A percentile compares a stretch with the other conserved stretches of the same genome.
These are phyloP conservation scores for Xiphophorus couchianus DNA, from an alignment of 2,113 vertebrate genomes.

Conservation along the genomic window DNA sequence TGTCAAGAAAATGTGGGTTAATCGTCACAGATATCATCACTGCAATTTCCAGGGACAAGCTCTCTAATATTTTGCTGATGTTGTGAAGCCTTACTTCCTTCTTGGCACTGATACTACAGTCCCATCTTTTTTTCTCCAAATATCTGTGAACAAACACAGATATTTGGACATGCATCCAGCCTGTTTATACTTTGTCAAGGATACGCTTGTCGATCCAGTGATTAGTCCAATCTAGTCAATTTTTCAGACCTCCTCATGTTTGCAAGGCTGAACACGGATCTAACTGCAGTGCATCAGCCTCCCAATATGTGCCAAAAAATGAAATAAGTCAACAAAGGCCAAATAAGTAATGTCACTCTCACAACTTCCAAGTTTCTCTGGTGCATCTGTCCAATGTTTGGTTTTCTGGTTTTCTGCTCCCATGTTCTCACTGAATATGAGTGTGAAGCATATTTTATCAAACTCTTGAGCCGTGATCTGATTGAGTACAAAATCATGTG, in stretches of 20 bases:
- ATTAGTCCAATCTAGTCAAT: neutral
- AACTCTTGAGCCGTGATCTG: conserved; percentile 24
- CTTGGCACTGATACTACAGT: neutral
- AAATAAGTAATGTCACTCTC: neutral
- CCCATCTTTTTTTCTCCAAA: no score
- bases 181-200: neutral
- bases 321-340: neutral
- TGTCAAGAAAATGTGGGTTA: no score
- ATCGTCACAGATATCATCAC: no score
- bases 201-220: neutral
- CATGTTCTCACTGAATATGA: conserved; percentile 25
- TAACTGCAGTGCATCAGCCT: neutral
- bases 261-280: neutral
- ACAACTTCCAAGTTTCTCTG: neutral
- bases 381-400: neutral
- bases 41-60: no score
- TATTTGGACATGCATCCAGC: neutral
- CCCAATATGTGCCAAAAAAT: neutral
- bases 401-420: conserved; percentile 20
- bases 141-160: neutral
- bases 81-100: neutral
- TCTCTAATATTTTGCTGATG: neutral
- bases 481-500: conserved; percentile 58
- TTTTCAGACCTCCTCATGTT: neutral
- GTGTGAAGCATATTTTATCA: conserved; percentile 47